Base-by-base conservation (phyloP, 23 tunicate species). In the Oikopleura vanhoeffeni region DNA sequence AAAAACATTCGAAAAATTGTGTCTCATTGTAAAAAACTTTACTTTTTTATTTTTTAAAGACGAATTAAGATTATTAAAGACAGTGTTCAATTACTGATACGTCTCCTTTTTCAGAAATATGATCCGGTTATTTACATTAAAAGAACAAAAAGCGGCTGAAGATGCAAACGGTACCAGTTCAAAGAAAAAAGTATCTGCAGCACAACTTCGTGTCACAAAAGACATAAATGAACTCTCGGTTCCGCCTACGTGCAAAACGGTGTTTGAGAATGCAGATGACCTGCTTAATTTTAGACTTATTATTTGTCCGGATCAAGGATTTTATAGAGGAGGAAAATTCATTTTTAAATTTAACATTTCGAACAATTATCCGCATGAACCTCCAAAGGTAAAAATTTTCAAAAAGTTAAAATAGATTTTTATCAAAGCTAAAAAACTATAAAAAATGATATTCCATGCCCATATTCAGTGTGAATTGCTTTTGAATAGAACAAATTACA, bases 281-380 rank as follows among this genome's bases (percentile, higher is more conserved):
- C 85, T 94, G 39, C 58, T 90, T 0, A 88, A 88, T 76, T 94
- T 94, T 71, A 94, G 90, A 76, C 79, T 94, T 24, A 85, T 88
- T 41, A 89, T 94, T 18, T 76, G 82, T 34, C 98, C 98, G 0
- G 94, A 90, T 85, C 95, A 94, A 83, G 98, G 98, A 1, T 94
- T 89, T 83, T 94, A 94, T 64, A 86, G 85, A 88, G 89, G 89
- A 35, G 98, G 98, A 76, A 90, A 85, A 49, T 94, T 94, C 84
- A 83, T 91, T 27, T 94, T 94, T 76, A 91, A 88, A 41, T 88
- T 94, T 83, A 94, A 88, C 76, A 95, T 90, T 36, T 28, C 40
- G 0, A 87, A 84, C 35, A 86, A 83, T 27, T 94, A 94, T 84
- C 98, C 98, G 30, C 98, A 94, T 67, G 98, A 94, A 39, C 89